Conservation (phyloP, 2,113 vertebrate genomes). For the Xiphias gladius region DNA sequence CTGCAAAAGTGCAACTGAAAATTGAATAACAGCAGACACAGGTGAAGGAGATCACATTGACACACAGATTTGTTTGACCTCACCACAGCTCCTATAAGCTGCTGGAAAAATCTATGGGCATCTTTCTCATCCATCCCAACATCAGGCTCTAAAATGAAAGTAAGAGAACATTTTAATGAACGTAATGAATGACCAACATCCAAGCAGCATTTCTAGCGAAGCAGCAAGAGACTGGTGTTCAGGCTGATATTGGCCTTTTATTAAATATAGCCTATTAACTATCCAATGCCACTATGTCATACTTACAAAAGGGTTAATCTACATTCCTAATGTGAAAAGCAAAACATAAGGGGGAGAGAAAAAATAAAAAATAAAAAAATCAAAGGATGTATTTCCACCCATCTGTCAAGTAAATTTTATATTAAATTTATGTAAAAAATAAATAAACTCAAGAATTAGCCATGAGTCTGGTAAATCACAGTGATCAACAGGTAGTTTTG, state of each 20-base stretch:
- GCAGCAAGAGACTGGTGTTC: neutral
- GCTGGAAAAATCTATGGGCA: conserved; percentile 94
- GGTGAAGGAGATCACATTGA: neutral
- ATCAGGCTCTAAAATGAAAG: conserved; percentile 88
- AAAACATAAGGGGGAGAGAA: too few species aligned
- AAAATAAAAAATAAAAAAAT: too few species aligned
- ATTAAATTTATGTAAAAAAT: neutral
- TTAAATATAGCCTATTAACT: neutral
- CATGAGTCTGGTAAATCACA: neutral
- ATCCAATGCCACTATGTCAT: neutral
- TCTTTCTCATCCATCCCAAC: conserved; percentile 95
- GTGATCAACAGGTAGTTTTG: neutral
- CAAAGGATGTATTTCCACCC: too few species aligned
- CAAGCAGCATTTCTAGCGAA: neutral
- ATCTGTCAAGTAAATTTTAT: neutral
- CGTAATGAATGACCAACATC: too few species aligned
- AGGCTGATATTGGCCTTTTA: neutral
- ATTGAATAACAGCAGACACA: neutral
- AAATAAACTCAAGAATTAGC: neutral
- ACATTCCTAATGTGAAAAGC: too few species aligned
- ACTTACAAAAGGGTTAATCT: too few species aligned
- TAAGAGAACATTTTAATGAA: neutral
- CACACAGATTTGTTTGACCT: conserved; percentile 65
- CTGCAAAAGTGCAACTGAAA: conserved; percentile 72
- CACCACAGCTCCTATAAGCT: conserved; percentile 95